These are phyloP conservation scores for Phengaris arion DNA, from an alignment of 2,888 invertebrate genomes.

Conservation along the genomic window DNA sequence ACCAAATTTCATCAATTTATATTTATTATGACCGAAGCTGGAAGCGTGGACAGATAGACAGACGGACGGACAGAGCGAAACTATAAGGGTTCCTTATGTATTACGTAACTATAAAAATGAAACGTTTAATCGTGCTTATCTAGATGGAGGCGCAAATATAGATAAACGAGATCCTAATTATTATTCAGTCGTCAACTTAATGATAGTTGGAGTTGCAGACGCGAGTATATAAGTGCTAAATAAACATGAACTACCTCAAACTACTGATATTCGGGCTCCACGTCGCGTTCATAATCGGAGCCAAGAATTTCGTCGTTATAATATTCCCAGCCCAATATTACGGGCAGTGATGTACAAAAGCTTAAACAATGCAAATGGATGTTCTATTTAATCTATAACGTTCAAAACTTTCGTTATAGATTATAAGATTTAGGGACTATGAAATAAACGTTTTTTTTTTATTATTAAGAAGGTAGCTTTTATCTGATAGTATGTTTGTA, in stretches of 20 bases:
- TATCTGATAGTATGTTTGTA: too few species aligned
- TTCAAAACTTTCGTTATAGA: too few species aligned
- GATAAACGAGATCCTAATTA: conserved; percentile 6
- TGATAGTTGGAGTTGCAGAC: not conserved
- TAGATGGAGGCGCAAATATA: not conserved
- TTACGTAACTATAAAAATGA: too few species aligned
- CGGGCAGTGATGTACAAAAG: conserved; percentile 13
- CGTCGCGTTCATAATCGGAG: conserved; percentile 32
- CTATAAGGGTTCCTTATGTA: too few species aligned
- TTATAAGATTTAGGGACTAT: too few species aligned
- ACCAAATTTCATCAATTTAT: too few species aligned
- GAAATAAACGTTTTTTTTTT: too few species aligned
- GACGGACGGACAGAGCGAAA: too few species aligned
- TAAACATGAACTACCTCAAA: conserved; percentile 11
- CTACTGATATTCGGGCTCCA: conserved; percentile 31
- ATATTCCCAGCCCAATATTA: conserved; percentile 30
- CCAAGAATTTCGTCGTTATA: conserved; percentile 32
- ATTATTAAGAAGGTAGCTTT: too few species aligned
- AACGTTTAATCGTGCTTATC: not conserved
- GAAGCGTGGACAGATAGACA: too few species aligned
- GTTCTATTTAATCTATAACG: not conserved
- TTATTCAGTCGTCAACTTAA: conserved; percentile 1
- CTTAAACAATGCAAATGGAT: not conserved
- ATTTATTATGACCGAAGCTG: too few species aligned
- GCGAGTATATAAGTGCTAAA: conserved; percentile 28